phyloP scores from a whole-genome alignment of 2,888 invertebrate genomes.

The Eupsilia transversa region DNA sequence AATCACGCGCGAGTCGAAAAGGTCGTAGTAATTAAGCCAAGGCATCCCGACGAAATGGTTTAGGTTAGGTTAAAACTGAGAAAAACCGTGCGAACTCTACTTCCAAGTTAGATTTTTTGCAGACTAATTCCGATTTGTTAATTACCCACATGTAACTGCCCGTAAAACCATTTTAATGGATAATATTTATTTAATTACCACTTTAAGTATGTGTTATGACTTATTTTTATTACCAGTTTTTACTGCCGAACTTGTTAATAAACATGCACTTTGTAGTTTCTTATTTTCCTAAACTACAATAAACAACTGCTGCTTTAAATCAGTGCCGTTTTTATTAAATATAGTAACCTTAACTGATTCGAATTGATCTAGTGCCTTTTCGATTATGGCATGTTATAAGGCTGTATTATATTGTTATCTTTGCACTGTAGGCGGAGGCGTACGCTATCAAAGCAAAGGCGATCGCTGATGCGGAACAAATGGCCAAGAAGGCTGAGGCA shows the following conservation, averaged over 20 bases:
- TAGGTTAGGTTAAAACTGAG: not conserved
- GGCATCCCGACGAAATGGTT: not conserved
- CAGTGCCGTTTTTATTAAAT: not conserved
- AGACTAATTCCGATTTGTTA: not conserved
- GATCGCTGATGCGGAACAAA: constrained; percentile 98
- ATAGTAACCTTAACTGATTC: constrained; percentile 26
- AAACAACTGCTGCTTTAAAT: not conserved
- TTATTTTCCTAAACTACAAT: not conserved
- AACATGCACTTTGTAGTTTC: not conserved
- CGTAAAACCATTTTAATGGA: not conserved
- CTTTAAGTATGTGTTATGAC: not conserved
- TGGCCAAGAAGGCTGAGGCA: constrained; percentile 99
- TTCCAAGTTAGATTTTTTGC: not conserved
- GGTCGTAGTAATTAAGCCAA: not conserved
- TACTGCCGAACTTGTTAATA: not conserved
- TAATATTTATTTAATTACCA: not conserved
- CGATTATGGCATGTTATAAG: constrained; percentile 37
- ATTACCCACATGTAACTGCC: not conserved
- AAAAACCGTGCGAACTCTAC: not conserved
- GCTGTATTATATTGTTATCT: constrained; percentile 42
- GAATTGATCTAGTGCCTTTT: constrained; percentile 18
- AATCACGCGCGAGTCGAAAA: not conserved
- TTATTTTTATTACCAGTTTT: not conserved
- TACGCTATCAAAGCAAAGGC: constrained; percentile 98
- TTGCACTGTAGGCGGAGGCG: constrained; percentile 93